phyloP scores from a whole-genome alignment of 2,888 invertebrate genomes.

The Volucella bombylans region DNA sequence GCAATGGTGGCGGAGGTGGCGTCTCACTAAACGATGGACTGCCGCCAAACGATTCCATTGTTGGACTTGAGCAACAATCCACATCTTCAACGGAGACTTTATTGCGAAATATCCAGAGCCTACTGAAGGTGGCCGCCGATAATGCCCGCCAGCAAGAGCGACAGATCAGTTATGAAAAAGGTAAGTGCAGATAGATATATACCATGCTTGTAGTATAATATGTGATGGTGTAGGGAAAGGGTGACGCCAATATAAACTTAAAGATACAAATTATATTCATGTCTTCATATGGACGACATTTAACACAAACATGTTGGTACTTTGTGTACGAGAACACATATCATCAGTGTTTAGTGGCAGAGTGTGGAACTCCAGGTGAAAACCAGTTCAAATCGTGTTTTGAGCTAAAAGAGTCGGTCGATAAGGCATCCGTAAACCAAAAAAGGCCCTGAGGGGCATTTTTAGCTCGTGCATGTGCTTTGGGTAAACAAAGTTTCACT shows the following conservation, averaged over 20 bases:
- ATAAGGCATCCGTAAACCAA: constrained; percentile 13
- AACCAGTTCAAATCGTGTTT: constrained; percentile 53
- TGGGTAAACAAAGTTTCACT: constrained; percentile 67
- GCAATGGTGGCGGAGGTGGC: constrained; percentile 77
- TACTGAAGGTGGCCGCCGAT: constrained; percentile 98
- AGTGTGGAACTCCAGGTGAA: constrained; percentile 51
- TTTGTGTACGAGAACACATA: constrained; percentile 4
- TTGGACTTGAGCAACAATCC: constrained; percentile 81
- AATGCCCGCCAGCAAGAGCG: constrained; percentile 97
- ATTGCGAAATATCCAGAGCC: constrained; percentile 96
- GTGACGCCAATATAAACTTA: background rate
- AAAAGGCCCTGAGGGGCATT: constrained; percentile 48
- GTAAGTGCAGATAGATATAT: constrained; percentile 84
- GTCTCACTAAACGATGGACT: constrained; percentile 79
- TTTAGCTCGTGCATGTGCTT: constrained; percentile 51
- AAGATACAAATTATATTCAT: constrained; percentile 21
- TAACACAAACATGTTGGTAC: constrained; percentile 24
- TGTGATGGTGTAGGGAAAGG: background rate
- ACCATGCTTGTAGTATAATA: too few relatives aligned
- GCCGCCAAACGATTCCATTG: constrained; percentile 79
- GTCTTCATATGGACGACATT: constrained; percentile 52
- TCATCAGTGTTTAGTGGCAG: background rate
- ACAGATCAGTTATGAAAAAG: constrained; percentile 98
- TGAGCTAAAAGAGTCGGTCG: constrained; percentile 1
- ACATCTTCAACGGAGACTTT: constrained; percentile 93